A percentile compares a stretch with the other conserved stretches of the same genome.
Conservation (phyloP, 2,113 vertebrate genomes). For the Picathartes gymnocephalus region DNA sequence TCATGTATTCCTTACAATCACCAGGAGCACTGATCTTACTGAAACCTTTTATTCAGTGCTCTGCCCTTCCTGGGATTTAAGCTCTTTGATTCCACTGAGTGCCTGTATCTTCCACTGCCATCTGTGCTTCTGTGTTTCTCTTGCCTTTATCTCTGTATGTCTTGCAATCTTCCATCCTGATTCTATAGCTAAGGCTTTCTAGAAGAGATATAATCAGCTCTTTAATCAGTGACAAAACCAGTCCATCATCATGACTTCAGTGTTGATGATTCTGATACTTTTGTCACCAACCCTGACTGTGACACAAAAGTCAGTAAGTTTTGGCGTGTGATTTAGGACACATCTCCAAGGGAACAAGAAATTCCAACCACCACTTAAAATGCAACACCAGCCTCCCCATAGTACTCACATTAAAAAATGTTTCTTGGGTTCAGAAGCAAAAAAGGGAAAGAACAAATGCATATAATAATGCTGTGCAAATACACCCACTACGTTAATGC, state of each 20-base stretch:
- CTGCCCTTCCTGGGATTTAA: neutral
- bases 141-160: neutral
- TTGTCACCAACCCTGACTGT: neutral
- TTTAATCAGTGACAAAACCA: neutral
- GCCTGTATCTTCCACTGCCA: fast-evolving
- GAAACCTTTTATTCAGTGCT: neutral
- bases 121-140: neutral
- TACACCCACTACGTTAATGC: neutral
- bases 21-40: neutral
- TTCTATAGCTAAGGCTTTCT: neutral
- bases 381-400: neutral
- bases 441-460: neutral
- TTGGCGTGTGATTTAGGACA: neutral
- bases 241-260: neutral
- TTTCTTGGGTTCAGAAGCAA: neutral
- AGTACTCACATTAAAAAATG: neutral
- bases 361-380: neutral
- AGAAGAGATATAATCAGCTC: neutral
- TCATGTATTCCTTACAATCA: neutral
- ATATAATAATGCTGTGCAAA: neutral
- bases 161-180: neutral
- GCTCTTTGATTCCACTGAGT: neutral
- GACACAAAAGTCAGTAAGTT: neutral
- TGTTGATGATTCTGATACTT: neutral
- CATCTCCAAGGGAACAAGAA: neutral